Conservation (phyloP, 2,888 invertebrate genomes). For the Limenitis camilla region DNA sequence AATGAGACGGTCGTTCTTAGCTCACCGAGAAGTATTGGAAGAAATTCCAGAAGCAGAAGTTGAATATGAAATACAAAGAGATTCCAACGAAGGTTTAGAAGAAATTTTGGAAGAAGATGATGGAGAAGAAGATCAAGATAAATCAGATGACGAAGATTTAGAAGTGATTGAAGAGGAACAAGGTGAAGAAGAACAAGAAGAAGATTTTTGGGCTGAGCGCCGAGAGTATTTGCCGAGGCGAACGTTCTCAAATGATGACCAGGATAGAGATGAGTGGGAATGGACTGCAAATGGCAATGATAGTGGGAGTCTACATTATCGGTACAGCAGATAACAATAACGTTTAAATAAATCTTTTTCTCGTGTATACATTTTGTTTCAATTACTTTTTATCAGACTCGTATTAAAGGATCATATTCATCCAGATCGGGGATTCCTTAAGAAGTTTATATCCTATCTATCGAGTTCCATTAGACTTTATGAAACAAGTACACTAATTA, state of each 20-base stretch:
- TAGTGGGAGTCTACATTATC: slow-evolving; percentile 56
- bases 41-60: slow-evolving; percentile 64
- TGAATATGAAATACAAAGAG: slow-evolving; percentile 59
- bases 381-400: too few species aligned
- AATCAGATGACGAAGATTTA: slow-evolving; percentile 46
- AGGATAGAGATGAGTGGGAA: slow-evolving; percentile 69
- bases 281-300: slow-evolving; percentile 45
- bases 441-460: too few species aligned
- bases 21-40: slow-evolving; percentile 62
- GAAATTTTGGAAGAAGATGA: slow-evolving; percentile 66
- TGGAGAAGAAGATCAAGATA: slow-evolving; percentile 38
- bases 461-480: too few species aligned
- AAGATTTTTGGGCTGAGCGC: slow-evolving; percentile 51
- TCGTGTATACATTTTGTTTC: slow-evolving; percentile 5
- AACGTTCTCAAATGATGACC: slow-evolving; percentile 40
- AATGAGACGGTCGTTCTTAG: slow-evolving; percentile 45
- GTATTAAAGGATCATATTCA: too few species aligned
- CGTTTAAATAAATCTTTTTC: slow-evolving; percentile 29
- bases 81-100: slow-evolving; percentile 48
- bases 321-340: slow-evolving; percentile 53
- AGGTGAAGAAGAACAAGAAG: slow-evolving; percentile 49
- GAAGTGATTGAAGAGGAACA: slow-evolving; percentile 61
- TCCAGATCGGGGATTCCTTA: too few species aligned
- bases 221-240: slow-evolving; percentile 37
- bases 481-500: too few species aligned